These are phyloP conservation scores for Stegana nigrithorax DNA, from an alignment of 2,888 invertebrate species.

Conservation along the genomic window DNA sequence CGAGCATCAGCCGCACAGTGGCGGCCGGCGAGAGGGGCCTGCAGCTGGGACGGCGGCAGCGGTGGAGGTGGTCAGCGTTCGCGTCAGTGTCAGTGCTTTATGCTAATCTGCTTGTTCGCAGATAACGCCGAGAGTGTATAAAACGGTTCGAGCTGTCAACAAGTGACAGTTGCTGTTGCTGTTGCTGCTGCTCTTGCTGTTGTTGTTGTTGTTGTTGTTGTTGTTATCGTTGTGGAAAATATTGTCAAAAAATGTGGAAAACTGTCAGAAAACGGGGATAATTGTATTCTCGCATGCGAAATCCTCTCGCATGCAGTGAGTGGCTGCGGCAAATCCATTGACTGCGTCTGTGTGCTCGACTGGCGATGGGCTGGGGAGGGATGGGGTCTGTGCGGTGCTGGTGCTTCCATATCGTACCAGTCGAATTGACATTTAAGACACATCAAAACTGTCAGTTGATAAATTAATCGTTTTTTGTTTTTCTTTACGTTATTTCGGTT, in stretches of 20 bases:
- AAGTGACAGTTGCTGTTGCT: constrained; percentile 13
- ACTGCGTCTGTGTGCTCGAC: too few relatives aligned
- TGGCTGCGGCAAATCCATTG: too few relatives aligned
- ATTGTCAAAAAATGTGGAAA: constrained; percentile 4
- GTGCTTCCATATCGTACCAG: not conserved
- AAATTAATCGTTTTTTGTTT: constrained; percentile 50
- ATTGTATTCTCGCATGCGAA: constrained; percentile 25
- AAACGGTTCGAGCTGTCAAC: constrained; percentile 7
- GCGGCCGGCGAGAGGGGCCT: not conserved
- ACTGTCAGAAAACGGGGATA: constrained; percentile 29
- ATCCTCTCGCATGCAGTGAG: too few relatives aligned
- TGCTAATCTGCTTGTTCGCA: constrained; percentile 4
- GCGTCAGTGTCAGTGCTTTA: constrained; percentile 1
- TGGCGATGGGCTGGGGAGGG: too few relatives aligned
- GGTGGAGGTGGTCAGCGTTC: not conserved
- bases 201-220: too few relatives aligned
- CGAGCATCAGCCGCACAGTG: not conserved
- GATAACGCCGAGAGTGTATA: not conserved
- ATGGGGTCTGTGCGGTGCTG: too few relatives aligned
- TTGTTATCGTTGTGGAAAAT: too few relatives aligned
- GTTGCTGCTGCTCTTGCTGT: too few relatives aligned
- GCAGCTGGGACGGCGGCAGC: not conserved
- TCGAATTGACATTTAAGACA: constrained; percentile 4
- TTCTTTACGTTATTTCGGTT: too few relatives aligned
- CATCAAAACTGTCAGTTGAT: constrained; percentile 39